These are phyloP conservation scores for Halocaridina rubra DNA, from an alignment of 2,888 invertebrate genomes.

Conservation along the genomic window DNA sequence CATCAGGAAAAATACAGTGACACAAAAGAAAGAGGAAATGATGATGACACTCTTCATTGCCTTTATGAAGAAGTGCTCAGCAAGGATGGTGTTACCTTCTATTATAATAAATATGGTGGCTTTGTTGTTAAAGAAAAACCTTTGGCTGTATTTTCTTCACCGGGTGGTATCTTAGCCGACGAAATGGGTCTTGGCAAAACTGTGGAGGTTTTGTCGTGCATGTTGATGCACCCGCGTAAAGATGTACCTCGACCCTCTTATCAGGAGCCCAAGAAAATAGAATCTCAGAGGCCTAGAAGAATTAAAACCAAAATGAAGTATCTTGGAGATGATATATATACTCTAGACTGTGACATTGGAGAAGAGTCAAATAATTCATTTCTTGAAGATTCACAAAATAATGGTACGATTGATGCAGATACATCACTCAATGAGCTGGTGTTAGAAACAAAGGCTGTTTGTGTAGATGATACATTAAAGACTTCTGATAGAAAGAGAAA, in stretches of 20 bases:
- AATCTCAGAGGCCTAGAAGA: neutral
- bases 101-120: slow-evolving; percentile 71
- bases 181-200: slow-evolving; percentile 88
- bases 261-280: slow-evolving; percentile 34
- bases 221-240: slow-evolving; percentile 72
- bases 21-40: slow-evolving; percentile 9
- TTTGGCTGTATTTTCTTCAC: slow-evolving; percentile 66
- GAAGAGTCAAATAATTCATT: slow-evolving; percentile 11
- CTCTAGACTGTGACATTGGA: neutral
- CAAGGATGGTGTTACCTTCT: slow-evolving; percentile 67
- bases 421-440: too few species aligned
- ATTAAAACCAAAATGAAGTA: neutral
- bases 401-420: neutral
- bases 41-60: slow-evolving; percentile 65
- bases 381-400: neutral
- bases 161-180: slow-evolving; percentile 81
- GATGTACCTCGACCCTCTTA: slow-evolving; percentile 54
- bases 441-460: too few species aligned
- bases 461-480: neutral
- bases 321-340: slow-evolving; percentile 20
- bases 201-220: slow-evolving; percentile 78
- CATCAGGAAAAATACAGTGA: slow-evolving; percentile 70
- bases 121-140: slow-evolving; percentile 69
- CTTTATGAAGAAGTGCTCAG: slow-evolving; percentile 67
- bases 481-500: neutral